Conservation (phyloP, 2,888 invertebrate genomes). For the Macaria liturata region DNA sequence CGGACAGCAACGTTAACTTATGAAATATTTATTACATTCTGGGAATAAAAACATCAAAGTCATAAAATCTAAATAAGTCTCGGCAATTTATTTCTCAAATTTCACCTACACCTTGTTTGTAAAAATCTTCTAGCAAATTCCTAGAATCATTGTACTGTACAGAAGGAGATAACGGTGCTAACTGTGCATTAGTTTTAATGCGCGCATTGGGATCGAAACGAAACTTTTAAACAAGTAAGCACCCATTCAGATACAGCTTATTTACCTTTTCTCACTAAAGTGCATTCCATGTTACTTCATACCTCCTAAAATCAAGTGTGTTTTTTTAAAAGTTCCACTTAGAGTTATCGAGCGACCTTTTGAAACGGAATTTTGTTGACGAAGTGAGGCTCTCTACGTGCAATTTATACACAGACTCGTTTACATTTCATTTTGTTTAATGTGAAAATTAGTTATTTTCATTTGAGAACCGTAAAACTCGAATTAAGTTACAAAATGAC, state of each 20-base stretch:
- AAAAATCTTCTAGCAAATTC: no score
- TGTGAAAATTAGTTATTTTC: no score
- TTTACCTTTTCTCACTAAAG: constrained; percentile 1
- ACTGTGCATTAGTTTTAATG: constrained; percentile 12
- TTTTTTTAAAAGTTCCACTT: constrained; percentile 9
- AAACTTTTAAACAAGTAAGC: constrained; percentile 11
- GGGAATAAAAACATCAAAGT: no score
- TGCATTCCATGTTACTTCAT: constrained; percentile 12
- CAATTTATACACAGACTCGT: background rate
- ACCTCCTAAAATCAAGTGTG: constrained; percentile 12
- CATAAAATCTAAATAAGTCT: no score
- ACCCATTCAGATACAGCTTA: constrained; percentile 9
- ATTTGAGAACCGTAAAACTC: no score
- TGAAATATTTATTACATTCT: no score
- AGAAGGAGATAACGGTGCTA: constrained; percentile 9
- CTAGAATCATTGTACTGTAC: constrained; percentile 5
- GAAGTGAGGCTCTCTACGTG: constrained; percentile 3
- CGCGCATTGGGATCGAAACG: constrained; percentile 11
- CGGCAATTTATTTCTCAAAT: no score
- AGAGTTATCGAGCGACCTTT: constrained; percentile 8
- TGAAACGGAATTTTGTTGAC: constrained; percentile 9
- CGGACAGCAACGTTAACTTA: no score
- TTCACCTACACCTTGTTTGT: no score
- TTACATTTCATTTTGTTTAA: background rate
- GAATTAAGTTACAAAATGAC: background rate